Base-by-base conservation (phyloP, 1,140 invertebrate species). In the Danaus melanippus region DNA sequence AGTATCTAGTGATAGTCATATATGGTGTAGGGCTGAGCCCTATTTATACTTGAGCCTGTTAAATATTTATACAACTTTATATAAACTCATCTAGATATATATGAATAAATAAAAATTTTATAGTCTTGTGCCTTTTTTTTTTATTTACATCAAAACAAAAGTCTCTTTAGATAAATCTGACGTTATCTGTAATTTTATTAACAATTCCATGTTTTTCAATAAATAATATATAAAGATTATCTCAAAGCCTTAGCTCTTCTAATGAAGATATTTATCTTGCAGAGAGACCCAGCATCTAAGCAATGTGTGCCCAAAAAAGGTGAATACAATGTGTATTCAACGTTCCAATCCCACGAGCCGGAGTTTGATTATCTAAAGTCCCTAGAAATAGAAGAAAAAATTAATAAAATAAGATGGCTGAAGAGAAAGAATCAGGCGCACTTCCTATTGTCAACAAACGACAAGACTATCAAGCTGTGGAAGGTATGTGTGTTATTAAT, bases 311-410 rank as follows among this genome's bases (percentile, higher is more conserved):
- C 96, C 67, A 91, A 93, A 79, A 91, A 96, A 81, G 97, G 97
- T 46, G 98, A 99, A 88, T 99, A 99, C 89, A 99, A 98, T 89
- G 98, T 99, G 53, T 99, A 99, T 89, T 98, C 96, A 76, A 99
- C 98, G 67, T 99, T 99, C 90, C 98, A 99, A 89, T 98, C 97
- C 74, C 98, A 99, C 87, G 98, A 99, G 85, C 98, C 98, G 15
- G 98, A 99, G 88, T 99, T 99, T 89, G 98, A 99, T 88, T 99
- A 99, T 88, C 92, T 99, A 76, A 99, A 99, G 89, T 99, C 97
- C 74, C 90, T 99, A 87, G 98, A 99, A 90, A 99, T 99, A 82
- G 98, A 99, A 90, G 98, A 99, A 89, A 99, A 99, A 90, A 99
- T 99, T 75, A 99, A 99, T 89, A 99, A 99, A 92, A 99, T 99